A percentile compares a stretch with the other conserved stretches of the same genome.
These are phyloP conservation scores for Miltochrista miniata DNA, from an alignment of 2,888 invertebrate species.

Conservation along the genomic window DNA sequence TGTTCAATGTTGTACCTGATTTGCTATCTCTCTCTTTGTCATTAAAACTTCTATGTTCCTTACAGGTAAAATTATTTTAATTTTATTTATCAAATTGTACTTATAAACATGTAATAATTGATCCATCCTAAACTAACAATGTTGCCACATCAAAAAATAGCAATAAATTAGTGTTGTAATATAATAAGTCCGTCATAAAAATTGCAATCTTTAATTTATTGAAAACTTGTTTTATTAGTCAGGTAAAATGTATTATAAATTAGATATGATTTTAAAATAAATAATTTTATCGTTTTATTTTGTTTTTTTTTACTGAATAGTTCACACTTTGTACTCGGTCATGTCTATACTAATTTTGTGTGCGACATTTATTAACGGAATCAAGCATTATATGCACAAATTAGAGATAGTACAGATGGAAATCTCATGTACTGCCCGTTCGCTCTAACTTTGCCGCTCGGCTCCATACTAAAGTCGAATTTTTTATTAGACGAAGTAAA, in stretches of 20 bases:
- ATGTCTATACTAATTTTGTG: no score
- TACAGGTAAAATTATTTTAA: background rate
- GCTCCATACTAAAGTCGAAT: no score
- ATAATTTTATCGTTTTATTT: constrained; percentile 56
- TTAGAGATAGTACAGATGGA: no score
- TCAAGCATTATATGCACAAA: no score
- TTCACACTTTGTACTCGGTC: no score
- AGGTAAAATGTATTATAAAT: constrained; percentile 64
- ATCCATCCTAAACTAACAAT: constrained; percentile 20
- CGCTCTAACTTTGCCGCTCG: no score
- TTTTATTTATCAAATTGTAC: constrained; percentile 19
- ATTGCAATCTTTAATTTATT: constrained; percentile 60
- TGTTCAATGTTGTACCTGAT: constrained; percentile 36
- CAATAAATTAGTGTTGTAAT: constrained; percentile 31
- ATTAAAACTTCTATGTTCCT: constrained; percentile 19
- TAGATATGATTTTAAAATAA: constrained; percentile 70
- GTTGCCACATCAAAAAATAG: constrained; percentile 27
- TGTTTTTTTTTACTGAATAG: constrained; percentile 13
- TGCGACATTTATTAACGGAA: no score
- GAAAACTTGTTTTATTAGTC: constrained; percentile 55
- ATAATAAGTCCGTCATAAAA: constrained; percentile 41
- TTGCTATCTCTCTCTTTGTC: constrained; percentile 11
- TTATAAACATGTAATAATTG: constrained; percentile 20
- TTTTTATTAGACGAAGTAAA: no score
- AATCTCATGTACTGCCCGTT: no score